phyloP scores from a whole-genome alignment of 2,888 invertebrate genomes.

The Ormia ochracea region DNA sequence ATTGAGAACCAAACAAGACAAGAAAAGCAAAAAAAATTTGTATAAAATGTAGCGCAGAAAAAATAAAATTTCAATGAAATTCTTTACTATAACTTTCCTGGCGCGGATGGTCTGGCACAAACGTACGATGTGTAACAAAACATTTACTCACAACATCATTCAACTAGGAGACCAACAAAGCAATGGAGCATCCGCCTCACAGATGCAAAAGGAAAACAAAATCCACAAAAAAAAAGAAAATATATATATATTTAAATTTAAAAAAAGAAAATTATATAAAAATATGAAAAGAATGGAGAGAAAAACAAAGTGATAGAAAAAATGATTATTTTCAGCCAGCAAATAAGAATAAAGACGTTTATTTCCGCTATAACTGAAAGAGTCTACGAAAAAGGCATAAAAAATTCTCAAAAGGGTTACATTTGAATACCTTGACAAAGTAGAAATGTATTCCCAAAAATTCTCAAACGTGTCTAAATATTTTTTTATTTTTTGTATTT shows the following conservation, averaged over 20 bases:
- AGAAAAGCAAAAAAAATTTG: neutral
- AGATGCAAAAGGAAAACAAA: slow-evolving; percentile 22
- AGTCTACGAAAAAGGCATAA: neutral
- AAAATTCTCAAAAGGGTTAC: too few species aligned
- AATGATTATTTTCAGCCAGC: neutral
- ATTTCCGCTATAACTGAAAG: neutral
- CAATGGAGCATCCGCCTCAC: slow-evolving; percentile 1
- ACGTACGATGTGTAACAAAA: neutral
- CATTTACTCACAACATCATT: neutral
- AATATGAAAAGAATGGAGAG: neutral
- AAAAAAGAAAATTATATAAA: too few species aligned
- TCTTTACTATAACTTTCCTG: neutral
- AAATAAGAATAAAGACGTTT: neutral
- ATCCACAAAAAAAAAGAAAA: neutral
- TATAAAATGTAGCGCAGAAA: neutral
- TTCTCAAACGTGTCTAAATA: too few species aligned
- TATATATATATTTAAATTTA: too few species aligned
- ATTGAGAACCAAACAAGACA: neutral
- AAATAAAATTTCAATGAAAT: neutral
- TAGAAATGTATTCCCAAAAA: too few species aligned
- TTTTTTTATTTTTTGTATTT: too few species aligned
- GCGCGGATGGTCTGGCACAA: neutral
- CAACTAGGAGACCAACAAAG: slow-evolving; percentile 8
- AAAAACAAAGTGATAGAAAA: slow-evolving; percentile 16
- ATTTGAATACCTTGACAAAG: too few species aligned